Conservation (phyloP, 2,888 invertebrate genomes). For the Melanostoma scalare region DNA sequence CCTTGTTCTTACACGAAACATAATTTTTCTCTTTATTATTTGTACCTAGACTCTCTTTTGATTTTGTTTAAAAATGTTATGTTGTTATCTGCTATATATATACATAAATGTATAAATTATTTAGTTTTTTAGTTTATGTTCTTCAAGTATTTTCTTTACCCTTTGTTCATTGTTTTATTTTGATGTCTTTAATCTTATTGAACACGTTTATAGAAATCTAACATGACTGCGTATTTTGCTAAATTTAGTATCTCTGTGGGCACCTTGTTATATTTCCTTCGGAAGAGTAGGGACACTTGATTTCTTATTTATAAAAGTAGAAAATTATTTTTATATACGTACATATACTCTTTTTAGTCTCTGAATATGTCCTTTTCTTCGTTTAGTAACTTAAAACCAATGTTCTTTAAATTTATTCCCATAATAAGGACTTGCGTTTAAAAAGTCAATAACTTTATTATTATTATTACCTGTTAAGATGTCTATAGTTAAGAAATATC, state of each 20-base stretch:
- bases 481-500: too few species aligned
- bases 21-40: conserved; percentile 64
- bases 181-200: conserved; percentile 57
- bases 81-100: conserved; percentile 37
- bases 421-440: too few species aligned
- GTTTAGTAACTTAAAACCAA: conserved; percentile 18
- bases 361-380: conserved; percentile 44
- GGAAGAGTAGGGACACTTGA: conserved; percentile 30
- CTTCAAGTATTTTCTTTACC: conserved; percentile 31
- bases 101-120: conserved; percentile 1
- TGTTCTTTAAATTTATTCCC: neutral
- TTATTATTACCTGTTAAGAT: too few species aligned
- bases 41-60: conserved; percentile 62
- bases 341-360: conserved; percentile 5
- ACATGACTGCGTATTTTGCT: conserved; percentile 33
- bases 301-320: conserved; percentile 18
- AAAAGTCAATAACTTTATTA: too few species aligned
- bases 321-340: conserved; percentile 66
- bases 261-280: conserved; percentile 17
- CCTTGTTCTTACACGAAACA: conserved; percentile 69
- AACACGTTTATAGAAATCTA: conserved; percentile 31
- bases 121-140: conserved; percentile 27
- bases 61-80: conserved; percentile 63
- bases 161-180: conserved; percentile 40
- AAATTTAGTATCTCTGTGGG: conserved; percentile 26